Evolutionary conservation across 2,797 vertebrate genomes (phyloP).

Genomic region (Nyctibius grandis): DNA sequence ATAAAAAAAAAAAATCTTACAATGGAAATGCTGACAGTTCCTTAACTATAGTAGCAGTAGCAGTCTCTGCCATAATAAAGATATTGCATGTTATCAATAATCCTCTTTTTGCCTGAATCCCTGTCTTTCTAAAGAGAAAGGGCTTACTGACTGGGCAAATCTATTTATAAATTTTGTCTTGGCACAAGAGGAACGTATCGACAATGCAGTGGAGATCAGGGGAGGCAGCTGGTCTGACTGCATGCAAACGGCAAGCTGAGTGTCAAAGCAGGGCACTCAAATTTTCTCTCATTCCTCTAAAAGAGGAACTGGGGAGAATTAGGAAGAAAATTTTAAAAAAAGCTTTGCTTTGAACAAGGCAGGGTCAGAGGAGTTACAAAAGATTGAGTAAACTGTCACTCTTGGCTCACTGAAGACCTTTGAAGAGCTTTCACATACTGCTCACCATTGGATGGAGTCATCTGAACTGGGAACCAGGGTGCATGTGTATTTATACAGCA

Average conservation of each 20-base stretch:
- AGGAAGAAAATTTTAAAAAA: background rate
- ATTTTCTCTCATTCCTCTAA: slow-evolving; percentile 30
- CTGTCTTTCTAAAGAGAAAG: slow-evolving; percentile 62
- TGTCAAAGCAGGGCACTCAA: slow-evolving; percentile 51
- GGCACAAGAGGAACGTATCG: slow-evolving; percentile 36
- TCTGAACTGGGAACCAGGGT: background rate
- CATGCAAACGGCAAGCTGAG: slow-evolving; percentile 21
- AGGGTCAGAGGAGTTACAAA: slow-evolving; percentile 33
- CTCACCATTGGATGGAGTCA: background rate
- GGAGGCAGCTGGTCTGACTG: slow-evolving; percentile 28
- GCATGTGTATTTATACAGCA: fast-evolving
- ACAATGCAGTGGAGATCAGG: slow-evolving; percentile 29
- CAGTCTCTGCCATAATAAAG: slow-evolving; percentile 49
- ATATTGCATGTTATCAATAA: slow-evolving; percentile 66
- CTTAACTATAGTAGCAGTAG: slow-evolving; percentile 46
- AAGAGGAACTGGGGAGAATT: slow-evolving; percentile 12
- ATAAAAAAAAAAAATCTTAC: background rate
- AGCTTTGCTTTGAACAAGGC: slow-evolving; percentile 31
- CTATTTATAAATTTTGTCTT: slow-evolving; percentile 71
- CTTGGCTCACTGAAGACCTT: slow-evolving; percentile 16
- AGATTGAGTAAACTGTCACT: slow-evolving; percentile 40
- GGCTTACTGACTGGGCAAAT: slow-evolving; percentile 69
- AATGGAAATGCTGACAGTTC: slow-evolving; percentile 63
- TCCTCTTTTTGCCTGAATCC: slow-evolving; percentile 65
- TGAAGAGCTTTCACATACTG: background rate